Base-by-base conservation (phyloP, 2,797 vertebrate genomes). In the Threskiornis aethiopicus region DNA sequence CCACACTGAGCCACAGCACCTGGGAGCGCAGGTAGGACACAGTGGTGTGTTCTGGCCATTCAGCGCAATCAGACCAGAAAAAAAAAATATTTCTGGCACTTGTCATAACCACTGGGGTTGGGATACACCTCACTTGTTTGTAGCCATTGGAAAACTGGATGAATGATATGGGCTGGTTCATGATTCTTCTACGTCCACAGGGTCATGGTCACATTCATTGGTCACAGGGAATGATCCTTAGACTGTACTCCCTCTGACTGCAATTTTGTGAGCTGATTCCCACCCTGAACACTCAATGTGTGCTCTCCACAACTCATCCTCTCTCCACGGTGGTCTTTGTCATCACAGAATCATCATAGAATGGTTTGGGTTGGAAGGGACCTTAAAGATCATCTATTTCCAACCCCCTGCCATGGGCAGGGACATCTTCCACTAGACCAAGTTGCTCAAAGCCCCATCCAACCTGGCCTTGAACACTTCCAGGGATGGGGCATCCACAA, bases 1-100 rank as follows among this genome's bases (percentile, higher is more conserved):
- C 51, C 47, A 28, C 1, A 1, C 33, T 46, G 57, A 79, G 25
- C 33, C 41, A 58, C 0, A 0, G 39, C 13, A 65, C 29, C 16
- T 65, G 33, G 13, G 29, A 64, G 18, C 4, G 3, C 35, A 51
- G 16, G 25, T 29, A 65, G 46, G 67, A 51, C 35, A 58, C 37
- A 37, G 13, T 35, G 33, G 39, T 33, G 5, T 31, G 22, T 70
- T 76, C 69, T 46, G 26, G 8, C 13, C 57, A 17, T 25, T 90
- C 12, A 52, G 42, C 0, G 0, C 22, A 59, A 42, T 13, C 42
- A 77, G 41, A 55, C 9, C 47, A n/a, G 51, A 6, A 70, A 54
- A 67, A 57, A 41, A 70, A 39, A 5, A 24, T 17, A 13, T 16
- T 70, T 62, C 44, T 79, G 29, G 13, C 15, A 37, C 22, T 55